Evolutionary conservation across 2,113 vertebrate genomes (phyloP), one percentile per base, ranked within the genome.

Genomic region (Caranx ignobilis): DNA sequence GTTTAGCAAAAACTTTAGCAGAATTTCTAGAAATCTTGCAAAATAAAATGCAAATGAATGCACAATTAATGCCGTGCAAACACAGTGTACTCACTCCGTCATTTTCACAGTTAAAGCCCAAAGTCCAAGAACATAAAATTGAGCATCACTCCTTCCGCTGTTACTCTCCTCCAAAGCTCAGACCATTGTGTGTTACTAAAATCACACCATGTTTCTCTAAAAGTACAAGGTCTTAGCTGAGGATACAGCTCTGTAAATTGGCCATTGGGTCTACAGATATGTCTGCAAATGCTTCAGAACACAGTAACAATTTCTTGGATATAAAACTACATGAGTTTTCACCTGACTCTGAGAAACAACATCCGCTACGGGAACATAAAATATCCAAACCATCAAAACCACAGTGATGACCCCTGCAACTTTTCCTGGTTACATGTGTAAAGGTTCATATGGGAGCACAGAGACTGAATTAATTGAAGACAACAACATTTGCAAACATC

Each of bases 261-360:
- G 15, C 35, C 34, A 26, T 26, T 26, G 26, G 26, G 26, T 26
- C 26, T 26, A 26, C 26, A 26, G 26, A 26, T 26, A 26, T 26
- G 26, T 26, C 26, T 26, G 26, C 26, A 26, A 26, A 26, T 26
- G 26, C 26, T 26, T 26, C 26, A 26, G 26, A 26, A 26, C 26
- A 26, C 26, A 26, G 26, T 26, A 26, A 26, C 26, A 26, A 26
- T 26, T 26, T 26, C 26, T 18, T 35, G 5, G 41, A 26, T 65
- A 15, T n/a, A 37, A 55, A 57, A 35, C 31, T 31, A 18, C 18
- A 54, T 35, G 10, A 26, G 1, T 41, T 55, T 21, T 47, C 19
- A 67, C 35, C 12, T 73, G 64, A n/a, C 1, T 69, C 69, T 62
- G 19, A 63, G n/a, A 31, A 48, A 74, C 15, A 62, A 15, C 37